phyloP scores from a whole-genome alignment of 2,888 invertebrate genomes.

The Esperia sulphurella region DNA sequence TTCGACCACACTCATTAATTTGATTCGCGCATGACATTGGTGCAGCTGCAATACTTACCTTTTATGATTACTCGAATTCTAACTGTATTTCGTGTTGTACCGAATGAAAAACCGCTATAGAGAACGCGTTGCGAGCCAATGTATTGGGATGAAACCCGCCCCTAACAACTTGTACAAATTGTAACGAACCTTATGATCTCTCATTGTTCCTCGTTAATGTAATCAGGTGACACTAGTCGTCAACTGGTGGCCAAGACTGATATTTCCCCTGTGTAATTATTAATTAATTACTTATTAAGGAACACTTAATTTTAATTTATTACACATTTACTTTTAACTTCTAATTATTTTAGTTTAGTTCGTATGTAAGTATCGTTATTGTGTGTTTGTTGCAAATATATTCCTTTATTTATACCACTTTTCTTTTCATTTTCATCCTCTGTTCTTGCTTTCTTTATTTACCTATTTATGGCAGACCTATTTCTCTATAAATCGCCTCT shows the following conservation, averaged over 20 bases:
- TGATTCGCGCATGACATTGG: too few species aligned
- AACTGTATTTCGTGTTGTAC: background rate
- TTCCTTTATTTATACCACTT: constrained; percentile 75
- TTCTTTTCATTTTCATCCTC: constrained; percentile 78
- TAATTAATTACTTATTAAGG: too few species aligned
- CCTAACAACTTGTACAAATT: constrained; percentile 27
- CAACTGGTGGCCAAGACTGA: constrained; percentile 58
- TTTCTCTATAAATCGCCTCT: constrained; percentile 61
- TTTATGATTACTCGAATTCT: background rate
- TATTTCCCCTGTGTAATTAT: constrained; percentile 57
- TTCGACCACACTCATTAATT: too few species aligned
- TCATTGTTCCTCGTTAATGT: constrained; percentile 60
- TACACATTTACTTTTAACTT: constrained; percentile 43
- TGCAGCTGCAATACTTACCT: background rate
- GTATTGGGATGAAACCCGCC: constrained; percentile 19
- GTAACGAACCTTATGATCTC: constrained; percentile 53
- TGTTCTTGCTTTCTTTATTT: constrained; percentile 68
- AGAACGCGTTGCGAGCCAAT: constrained; percentile 1
- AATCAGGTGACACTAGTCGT: constrained; percentile 31
- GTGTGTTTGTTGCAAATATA: constrained; percentile 79
- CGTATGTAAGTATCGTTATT: constrained; percentile 70
- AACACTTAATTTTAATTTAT: constrained; percentile 58
- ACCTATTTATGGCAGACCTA: constrained; percentile 58
- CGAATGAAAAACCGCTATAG: background rate
- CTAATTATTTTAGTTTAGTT: constrained; percentile 36